Percentiles rank a stretch among this genome's conserved stretches.
These are phyloP conservation scores for Gephyroberyx darwinii DNA, from an alignment of 2,797 vertebrate species.

Conservation along the genomic window DNA sequence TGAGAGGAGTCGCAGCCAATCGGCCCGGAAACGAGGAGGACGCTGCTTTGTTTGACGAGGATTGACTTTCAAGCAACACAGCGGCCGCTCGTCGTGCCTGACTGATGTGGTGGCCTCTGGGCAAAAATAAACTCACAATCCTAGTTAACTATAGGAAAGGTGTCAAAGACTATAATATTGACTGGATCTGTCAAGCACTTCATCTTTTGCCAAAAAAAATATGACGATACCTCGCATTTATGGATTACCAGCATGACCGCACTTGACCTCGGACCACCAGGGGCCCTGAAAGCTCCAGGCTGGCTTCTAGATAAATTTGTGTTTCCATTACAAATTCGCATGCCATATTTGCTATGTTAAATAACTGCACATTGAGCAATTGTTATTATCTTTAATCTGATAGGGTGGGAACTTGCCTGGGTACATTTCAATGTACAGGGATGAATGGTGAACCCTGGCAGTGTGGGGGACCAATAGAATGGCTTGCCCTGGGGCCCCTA, in stretches of 20 bases:
- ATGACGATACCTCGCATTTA: neutral
- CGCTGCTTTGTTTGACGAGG: slow-evolving; percentile 43
- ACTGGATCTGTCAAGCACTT: neutral
- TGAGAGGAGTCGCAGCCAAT: slow-evolving; percentile 54
- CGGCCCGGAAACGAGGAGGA: slow-evolving; percentile 18
- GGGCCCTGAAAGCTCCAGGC: too few species aligned
- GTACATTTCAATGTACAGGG: too few species aligned
- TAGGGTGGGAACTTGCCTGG: slow-evolving; percentile 1
- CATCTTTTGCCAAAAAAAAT: neutral
- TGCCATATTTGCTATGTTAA: neutral
- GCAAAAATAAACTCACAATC: neutral
- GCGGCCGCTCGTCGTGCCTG: slow-evolving; percentile 5
- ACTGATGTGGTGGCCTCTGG: slow-evolving; percentile 33
- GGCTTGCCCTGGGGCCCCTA: too few species aligned
- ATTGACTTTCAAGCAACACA: slow-evolving; percentile 10
- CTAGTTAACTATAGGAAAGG: neutral
- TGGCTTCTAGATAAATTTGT: neutral
- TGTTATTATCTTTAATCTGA: slow-evolving; percentile 4
- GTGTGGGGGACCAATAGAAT: too few species aligned
- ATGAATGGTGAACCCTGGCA: too few species aligned
- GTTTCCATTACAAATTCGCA: neutral
- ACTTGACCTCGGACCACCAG: neutral
- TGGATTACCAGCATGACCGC: neutral
- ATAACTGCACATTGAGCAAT: neutral
- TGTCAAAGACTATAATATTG: neutral